These are phyloP conservation scores for Penaeus indicus DNA, from an alignment of 1,140 invertebrate genomes.

Conservation along the genomic window DNA sequence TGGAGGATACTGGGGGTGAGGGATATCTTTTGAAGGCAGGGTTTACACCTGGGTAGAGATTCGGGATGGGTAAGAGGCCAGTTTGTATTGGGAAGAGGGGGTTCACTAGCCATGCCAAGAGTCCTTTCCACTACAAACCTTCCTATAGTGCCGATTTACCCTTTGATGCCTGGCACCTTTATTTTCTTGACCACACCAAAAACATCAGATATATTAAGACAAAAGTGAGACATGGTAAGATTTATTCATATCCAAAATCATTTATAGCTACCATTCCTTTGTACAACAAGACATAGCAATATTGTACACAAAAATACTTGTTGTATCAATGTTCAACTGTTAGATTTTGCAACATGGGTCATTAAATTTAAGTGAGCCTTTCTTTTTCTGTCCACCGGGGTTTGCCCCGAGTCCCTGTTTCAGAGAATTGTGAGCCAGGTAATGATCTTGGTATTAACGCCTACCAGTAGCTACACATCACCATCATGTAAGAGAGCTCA, in stretches of 20 bases:
- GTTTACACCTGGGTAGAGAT: too few species aligned
- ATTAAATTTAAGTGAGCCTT: constrained; percentile 63
- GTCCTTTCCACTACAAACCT: too few species aligned
- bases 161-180: too few species aligned
- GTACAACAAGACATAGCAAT: constrained; percentile 63
- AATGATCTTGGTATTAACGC: constrained; percentile 51
- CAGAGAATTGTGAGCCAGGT: constrained; percentile 48
- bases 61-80: too few species aligned
- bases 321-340: constrained; percentile 55
- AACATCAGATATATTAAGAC: background rate
- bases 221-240: constrained; percentile 47
- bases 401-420: constrained; percentile 50
- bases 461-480: constrained; percentile 50
- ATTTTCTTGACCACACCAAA: too few species aligned
- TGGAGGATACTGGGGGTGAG: too few species aligned
- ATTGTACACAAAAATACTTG: constrained; percentile 64
- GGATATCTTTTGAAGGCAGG: too few species aligned
- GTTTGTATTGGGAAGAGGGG: too few species aligned
- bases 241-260: constrained; percentile 65
- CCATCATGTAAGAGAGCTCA: constrained; percentile 44
- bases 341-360: constrained; percentile 37
- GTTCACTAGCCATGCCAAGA: too few species aligned
- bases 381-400: constrained; percentile 37
- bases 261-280: constrained; percentile 64
- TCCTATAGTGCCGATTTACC: too few species aligned